Percentiles rank a stretch among this genome's conserved stretches.
Evolutionary conservation across 2,888 invertebrate genomes (phyloP).

Genomic region (Mantis religiosa): DNA sequence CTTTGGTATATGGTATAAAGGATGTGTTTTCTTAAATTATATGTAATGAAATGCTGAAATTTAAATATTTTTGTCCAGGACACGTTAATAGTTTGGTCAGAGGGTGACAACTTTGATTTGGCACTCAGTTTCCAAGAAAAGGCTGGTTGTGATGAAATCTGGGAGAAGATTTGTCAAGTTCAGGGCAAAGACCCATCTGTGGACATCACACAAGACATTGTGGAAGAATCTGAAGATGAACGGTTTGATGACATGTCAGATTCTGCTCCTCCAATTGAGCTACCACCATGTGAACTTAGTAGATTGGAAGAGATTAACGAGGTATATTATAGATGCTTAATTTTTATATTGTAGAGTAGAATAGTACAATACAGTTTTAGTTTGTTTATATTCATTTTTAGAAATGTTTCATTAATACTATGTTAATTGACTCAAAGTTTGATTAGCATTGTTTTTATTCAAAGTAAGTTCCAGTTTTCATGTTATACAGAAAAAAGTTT

Average conservation of each 20-base stretch:
- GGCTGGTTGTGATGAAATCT: conserved; percentile 99
- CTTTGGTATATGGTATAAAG: too few relatives aligned
- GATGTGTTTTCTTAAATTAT: neutral
- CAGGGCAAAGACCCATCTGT: conserved; percentile 99
- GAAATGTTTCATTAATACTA: too few relatives aligned
- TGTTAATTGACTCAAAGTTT: too few relatives aligned
- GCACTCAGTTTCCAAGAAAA: conserved; percentile 99
- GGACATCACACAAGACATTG: conserved; percentile 94
- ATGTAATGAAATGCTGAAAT: conserved; percentile 2
- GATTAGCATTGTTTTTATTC: too few relatives aligned
- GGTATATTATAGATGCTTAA: conserved; percentile 30
- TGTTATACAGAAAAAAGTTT: too few relatives aligned
- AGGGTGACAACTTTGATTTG: conserved; percentile 97
- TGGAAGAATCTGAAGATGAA: conserved; percentile 95
- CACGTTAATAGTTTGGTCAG: conserved; percentile 99
- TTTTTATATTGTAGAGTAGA: too few relatives aligned
- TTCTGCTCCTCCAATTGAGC: conserved; percentile 86
- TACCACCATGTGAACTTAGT: conserved; percentile 92
- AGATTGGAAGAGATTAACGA: conserved; percentile 94
- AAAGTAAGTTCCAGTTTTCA: too few relatives aligned
- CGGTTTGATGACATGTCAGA: conserved; percentile 95
- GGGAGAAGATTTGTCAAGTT: conserved; percentile 99
- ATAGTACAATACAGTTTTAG: too few relatives aligned
- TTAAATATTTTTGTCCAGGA: conserved; percentile 55
- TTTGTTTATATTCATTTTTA: too few relatives aligned